phyloP scores from a whole-genome alignment of 2,797 vertebrate species.

The Ispidina picta region DNA sequence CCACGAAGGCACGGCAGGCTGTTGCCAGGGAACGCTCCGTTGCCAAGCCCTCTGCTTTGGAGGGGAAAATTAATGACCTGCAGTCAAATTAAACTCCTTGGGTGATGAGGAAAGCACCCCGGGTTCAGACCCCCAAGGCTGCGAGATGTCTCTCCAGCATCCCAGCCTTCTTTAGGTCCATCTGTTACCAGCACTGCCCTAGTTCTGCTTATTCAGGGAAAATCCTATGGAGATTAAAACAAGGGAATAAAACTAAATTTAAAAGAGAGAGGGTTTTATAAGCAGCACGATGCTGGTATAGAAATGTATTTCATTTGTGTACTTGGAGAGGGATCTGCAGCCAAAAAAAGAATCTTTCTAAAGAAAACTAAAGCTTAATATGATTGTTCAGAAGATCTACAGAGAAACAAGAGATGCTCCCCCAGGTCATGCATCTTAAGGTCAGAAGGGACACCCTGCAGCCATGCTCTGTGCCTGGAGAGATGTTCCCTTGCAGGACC shows the following conservation, averaged over 20 bases:
- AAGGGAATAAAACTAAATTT: conserved; percentile 43
- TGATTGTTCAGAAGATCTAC: neutral
- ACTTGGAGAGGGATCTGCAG: neutral
- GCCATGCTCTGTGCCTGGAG: neutral
- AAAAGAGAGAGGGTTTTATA: conserved; percentile 18
- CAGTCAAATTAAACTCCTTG: conserved; percentile 28
- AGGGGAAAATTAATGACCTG: conserved; percentile 54
- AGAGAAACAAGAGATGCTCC: neutral
- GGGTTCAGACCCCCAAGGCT: neutral
- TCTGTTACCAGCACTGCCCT: conserved; percentile 42
- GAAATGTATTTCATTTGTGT: conserved; percentile 5
- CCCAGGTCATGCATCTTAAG: neutral
- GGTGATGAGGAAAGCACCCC: conserved; percentile 4
- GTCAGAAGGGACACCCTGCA: neutral
- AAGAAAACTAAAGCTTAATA: neutral
- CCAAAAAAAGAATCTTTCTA: neutral
- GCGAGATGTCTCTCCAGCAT: neutral
- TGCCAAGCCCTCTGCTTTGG: conserved; percentile 65
- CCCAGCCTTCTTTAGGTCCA: neutral
- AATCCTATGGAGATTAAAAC: conserved; percentile 48
- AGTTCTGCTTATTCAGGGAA: conserved; percentile 50
- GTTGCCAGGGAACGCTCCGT: conserved; percentile 75
- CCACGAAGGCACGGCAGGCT: conserved; percentile 59
- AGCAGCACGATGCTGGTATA: neutral
- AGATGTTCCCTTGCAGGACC: neutral